Base-by-base conservation (phyloP, 2,797 vertebrate genomes). In the Myiothlypis coronata region DNA sequence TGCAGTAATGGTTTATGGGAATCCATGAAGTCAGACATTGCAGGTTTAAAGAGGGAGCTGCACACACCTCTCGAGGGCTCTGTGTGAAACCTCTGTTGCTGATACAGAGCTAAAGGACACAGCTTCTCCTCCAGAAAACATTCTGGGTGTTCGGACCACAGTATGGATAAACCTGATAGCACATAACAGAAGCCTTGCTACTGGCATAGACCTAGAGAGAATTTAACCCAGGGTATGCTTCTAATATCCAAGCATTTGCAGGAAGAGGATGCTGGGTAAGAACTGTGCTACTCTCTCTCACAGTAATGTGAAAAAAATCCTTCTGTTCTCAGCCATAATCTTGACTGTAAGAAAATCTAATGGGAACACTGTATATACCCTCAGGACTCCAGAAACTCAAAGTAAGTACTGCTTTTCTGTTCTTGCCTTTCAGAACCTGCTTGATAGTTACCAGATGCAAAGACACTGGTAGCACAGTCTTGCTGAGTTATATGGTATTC, bases 21-120 rank as follows among this genome's bases (percentile, higher is more conserved):
- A 21, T 11, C 7, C 12, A 11, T 0, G 0, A 15, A 44, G 23
- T n/a, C 39, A 37, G 18, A 20, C 6, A 5, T 4, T 22, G 19
- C 13, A 55, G 9, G 17, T 21, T 24, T 30, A 35, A 57, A 30
- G 37, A 65, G 14, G 49, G 72, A 30, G 41, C 11, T 63, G 22
- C 27, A 9, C n/a, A 39, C 15, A 12, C 4, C 28, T 44, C 63
- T 44, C 1, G 1, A n/a, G 20, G 3, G 3, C 46, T 64, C 22
- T 27, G 14, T 14, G 39, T 53, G 68, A 43, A 63, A 26, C 11
- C 8, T 8, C 7, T 12, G 20, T 5, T 4, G 1, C n/a, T 30
- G 56, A 7, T 22, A 23, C 34, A 50, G n/a, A 61, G 28, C 27
- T 39, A 18, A 68, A 39, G 15, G 27, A 37, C 0, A 0, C 1